Conservation (phyloP, 2,797 vertebrate species). For the Labroides dimidiatus region DNA sequence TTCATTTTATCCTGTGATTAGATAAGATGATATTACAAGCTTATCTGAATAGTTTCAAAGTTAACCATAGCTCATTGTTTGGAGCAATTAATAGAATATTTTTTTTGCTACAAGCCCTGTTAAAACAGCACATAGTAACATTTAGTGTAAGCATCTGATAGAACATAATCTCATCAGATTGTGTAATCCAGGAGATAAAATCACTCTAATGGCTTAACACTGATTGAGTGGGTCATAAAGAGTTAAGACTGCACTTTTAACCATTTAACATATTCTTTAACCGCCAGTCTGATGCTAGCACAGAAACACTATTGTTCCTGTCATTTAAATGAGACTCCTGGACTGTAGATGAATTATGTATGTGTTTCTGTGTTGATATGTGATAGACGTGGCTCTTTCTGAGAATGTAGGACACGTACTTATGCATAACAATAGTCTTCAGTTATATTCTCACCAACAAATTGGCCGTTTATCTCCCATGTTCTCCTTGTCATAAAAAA, state of each 20-base stretch:
- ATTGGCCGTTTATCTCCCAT: conserved; percentile 58
- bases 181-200: conserved; percentile 60
- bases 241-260: conserved; percentile 40
- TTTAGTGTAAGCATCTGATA: conserved; percentile 41
- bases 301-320: conserved; percentile 78
- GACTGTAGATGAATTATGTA: conserved; percentile 79
- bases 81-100: conserved; percentile 48
- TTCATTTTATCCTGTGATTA: conserved; percentile 1
- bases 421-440: conserved; percentile 81
- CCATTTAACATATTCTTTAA: conserved; percentile 65
- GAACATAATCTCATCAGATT: conserved; percentile 64
- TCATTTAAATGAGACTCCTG: conserved; percentile 72
- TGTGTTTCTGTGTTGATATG: conserved; percentile 73
- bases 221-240: conserved; percentile 36
- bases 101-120: conserved; percentile 37
- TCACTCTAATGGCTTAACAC: conserved; percentile 45
- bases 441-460: conserved; percentile 70
- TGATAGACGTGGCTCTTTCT: conserved; percentile 66
- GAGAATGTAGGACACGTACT: conserved; percentile 82
- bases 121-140: conserved; percentile 40
- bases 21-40: not conserved
- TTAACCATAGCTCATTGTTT: conserved; percentile 14
- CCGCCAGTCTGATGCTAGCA: conserved; percentile 63
- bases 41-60: conserved; percentile 6
- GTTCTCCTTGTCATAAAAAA: conserved; percentile 38